Evolutionary conservation across 2,888 invertebrate species (phyloP), one percentile per base, ranked within the genome.

Genomic region (Xanthia togata): DNA sequence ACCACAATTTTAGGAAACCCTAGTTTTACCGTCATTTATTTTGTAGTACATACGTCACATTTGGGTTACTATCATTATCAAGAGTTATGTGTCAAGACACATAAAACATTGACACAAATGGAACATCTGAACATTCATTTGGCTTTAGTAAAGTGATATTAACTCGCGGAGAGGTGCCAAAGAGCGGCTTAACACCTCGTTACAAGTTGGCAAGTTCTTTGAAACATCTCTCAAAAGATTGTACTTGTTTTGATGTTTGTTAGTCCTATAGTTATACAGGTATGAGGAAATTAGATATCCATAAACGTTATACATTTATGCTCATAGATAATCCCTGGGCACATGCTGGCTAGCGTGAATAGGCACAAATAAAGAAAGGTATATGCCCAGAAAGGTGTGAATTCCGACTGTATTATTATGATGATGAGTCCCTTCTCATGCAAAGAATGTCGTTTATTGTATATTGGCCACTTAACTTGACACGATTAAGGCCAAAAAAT

Each of bases 151-250:
- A 79, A 62, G 63, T 62, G 69, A 80, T 70, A 80, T 81, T 79
- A 67, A 73, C 62, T 68, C 14, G 50, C 57, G 31, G 4, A 47
- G 50, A 70, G 35, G 60, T 73, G 84, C 81, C 84, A 84, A 81
- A 80, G 65, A 74, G 62, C 59, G 41, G 9, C 47, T 80, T 79
- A 70, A 63, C 60, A 38, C n/a, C 26, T 67, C 62, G 73, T 81
- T 81, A 70, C 47, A 63, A 80, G 73, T 82, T 84, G 81, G 80
- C 80, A 84, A 73, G 57, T 44, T n/a, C 53, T 35, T 70, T n/a
- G 57, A 71, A 23, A 59, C 3, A 47, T 59, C 47, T 31, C 38
- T n/a, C 9, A 57, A 59, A 62, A 62, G 23, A 64, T 78, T 38
- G 23, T 72, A 41, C n/a, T 79, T 72, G 47, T 41, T 72, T 38